Evolutionary conservation across 2,113 vertebrate species (phyloP).

Genomic region (Thryonomys swinderianus): DNA sequence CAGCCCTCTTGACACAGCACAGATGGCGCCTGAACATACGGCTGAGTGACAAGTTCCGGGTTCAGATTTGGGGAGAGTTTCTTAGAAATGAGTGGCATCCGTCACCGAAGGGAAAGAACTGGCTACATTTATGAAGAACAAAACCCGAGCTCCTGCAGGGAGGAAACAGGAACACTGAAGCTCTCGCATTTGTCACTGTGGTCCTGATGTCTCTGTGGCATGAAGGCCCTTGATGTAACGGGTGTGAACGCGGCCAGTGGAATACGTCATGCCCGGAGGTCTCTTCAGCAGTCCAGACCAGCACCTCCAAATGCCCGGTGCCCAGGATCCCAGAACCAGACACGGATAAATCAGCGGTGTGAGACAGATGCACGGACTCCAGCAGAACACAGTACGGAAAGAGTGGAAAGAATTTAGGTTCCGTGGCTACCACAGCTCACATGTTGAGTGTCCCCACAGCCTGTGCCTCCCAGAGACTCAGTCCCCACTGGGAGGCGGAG

Average conservation of each 20-base stretch:
- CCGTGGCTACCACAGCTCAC: neutral
- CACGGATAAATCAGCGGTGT: neutral
- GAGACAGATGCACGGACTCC: neutral
- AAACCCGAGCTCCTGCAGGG: neutral
- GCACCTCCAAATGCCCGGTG: neutral
- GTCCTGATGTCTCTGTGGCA: neutral
- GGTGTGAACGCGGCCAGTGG: neutral
- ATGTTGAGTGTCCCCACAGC: neutral
- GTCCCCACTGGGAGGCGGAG: too few relatives aligned
- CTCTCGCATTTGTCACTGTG: neutral
- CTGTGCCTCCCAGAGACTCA: too few relatives aligned
- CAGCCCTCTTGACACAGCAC: neutral
- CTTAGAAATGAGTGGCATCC: neutral
- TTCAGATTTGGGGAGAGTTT: neutral
- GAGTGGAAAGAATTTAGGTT: neutral
- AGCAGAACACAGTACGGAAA: neutral
- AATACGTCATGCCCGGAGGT: neutral
- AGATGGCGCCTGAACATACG: neutral
- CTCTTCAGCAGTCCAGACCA: neutral
- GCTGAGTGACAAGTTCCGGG: neutral
- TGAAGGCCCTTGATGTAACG: neutral
- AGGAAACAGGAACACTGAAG: neutral
- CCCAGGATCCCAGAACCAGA: neutral
- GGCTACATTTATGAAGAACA: neutral
- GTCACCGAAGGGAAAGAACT: neutral